phyloP scores from a whole-genome alignment of 2,888 invertebrate species.

The Apantesis nais region DNA sequence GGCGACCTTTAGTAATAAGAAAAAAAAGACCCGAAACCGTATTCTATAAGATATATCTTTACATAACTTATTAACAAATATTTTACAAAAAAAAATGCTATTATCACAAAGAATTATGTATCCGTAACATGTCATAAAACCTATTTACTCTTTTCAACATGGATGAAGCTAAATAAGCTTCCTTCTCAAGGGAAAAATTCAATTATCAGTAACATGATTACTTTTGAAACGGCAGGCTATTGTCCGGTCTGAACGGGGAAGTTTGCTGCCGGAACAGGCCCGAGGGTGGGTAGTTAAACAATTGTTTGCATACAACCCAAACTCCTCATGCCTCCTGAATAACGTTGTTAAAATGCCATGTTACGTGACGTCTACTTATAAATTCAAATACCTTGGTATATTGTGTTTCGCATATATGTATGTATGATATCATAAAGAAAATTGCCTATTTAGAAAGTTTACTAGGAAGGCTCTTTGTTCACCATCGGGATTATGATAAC shows the following conservation, averaged over 20 bases:
- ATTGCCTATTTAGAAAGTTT: slow-evolving; percentile 34
- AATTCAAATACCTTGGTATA: slow-evolving; percentile 13
- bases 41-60: neutral
- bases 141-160: slow-evolving; percentile 23
- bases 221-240: slow-evolving; percentile 42
- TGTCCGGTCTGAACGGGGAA: slow-evolving; percentile 51
- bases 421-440: neutral
- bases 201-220: slow-evolving; percentile 62
- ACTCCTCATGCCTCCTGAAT: slow-evolving; percentile 41
- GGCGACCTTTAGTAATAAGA: no score
- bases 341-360: slow-evolving; percentile 36
- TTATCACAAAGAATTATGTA: slow-evolving; percentile 19
- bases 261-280: slow-evolving; percentile 35
- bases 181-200: slow-evolving; percentile 51
- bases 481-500: neutral
- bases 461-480: slow-evolving; percentile 13
- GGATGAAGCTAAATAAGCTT: slow-evolving; percentile 32
- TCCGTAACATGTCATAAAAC: slow-evolving; percentile 28
- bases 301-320: slow-evolving; percentile 67
- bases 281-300: slow-evolving; percentile 51
- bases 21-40: no score
- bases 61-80: neutral
- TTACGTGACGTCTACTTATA: slow-evolving; percentile 15
- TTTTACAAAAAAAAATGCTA: neutral
- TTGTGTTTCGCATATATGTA: slow-evolving; percentile 12